Evolutionary conservation across 1,140 invertebrate genomes (phyloP).

Genomic region (Drosophila parvula): DNA sequence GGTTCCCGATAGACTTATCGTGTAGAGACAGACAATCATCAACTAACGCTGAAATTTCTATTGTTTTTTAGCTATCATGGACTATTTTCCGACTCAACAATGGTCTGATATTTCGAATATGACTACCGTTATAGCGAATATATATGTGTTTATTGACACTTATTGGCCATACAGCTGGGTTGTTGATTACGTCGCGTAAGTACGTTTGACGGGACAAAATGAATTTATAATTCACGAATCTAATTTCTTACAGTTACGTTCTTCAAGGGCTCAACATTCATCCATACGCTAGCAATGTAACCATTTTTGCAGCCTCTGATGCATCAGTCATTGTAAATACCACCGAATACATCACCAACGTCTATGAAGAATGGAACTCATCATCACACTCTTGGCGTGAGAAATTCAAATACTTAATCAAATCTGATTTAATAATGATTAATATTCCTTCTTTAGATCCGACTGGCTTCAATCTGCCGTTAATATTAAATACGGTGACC

Average conservation of each 20-base stretch:
- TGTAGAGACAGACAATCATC: not conserved
- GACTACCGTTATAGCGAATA: conserved; percentile 85
- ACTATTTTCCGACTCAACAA: conserved; percentile 44
- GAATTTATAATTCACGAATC: too few relatives aligned
- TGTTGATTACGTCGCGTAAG: conserved; percentile 86
- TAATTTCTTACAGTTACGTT: conserved; percentile 84
- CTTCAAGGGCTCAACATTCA: conserved; percentile 88
- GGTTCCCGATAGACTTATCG: conserved; percentile 45
- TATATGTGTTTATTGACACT: conserved; percentile 88
- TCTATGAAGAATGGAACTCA: conserved; percentile 85
- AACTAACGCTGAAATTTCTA: not conserved
- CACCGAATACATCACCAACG: conserved; percentile 85
- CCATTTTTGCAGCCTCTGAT: conserved; percentile 87
- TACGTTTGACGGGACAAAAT: conserved; percentile 4
- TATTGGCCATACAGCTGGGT: conserved; percentile 86
- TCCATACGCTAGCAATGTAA: conserved; percentile 88
- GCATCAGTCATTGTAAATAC: conserved; percentile 87
- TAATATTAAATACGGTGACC: conserved; percentile 83
- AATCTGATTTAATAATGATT: not conserved
- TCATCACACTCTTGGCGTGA: conserved; percentile 85
- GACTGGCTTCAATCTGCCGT: conserved; percentile 85
- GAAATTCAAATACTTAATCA: conserved; percentile 11
- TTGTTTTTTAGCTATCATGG: conserved; percentile 52
- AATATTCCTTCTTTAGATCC: conserved; percentile 36
- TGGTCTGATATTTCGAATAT: conserved; percentile 79